Percentiles rank a stretch among this genome's conserved stretches.
phyloP scores from a whole-genome alignment of 2,113 vertebrate genomes.

The Morone chrysops region DNA sequence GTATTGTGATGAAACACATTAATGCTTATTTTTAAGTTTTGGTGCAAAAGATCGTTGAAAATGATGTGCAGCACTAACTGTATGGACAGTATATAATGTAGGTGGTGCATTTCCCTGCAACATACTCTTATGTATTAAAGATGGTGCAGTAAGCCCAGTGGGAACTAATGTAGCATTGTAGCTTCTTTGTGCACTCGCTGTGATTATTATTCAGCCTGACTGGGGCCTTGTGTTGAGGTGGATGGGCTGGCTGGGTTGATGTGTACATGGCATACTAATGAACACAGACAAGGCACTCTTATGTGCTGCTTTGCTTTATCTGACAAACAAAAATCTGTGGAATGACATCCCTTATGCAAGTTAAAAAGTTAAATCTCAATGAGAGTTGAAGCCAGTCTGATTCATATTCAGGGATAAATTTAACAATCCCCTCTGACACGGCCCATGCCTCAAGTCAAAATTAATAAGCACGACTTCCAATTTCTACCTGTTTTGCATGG shows the following conservation, averaged over 20 bases:
- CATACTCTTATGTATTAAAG: background rate
- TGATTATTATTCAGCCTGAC: slow-evolving; percentile 36
- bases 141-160: slow-evolving; percentile 2
- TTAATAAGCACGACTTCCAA: slow-evolving; percentile 27
- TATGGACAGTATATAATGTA: background rate
- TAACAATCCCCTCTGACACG: slow-evolving; percentile 31
- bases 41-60: too few species aligned
- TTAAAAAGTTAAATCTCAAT: background rate
- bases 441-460: background rate
- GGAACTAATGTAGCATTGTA: background rate
- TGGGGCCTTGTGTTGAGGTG: slow-evolving; percentile 12
- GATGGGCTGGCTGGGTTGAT: slow-evolving; percentile 4
- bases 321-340: background rate
- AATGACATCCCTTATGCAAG: background rate
- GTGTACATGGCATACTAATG: slow-evolving; percentile 22
- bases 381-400: background rate
- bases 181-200: background rate
- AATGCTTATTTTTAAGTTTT: background rate
- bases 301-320: slow-evolving; percentile 11
- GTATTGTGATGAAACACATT: background rate
- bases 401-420: slow-evolving; percentile 25
- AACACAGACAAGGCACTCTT: background rate
- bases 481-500: slow-evolving; percentile 27
- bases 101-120: background rate
- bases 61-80: background rate